A percentile compares a stretch with the other conserved stretches of the same genome.
These are phyloP conservation scores for Dufourea novaeangliae DNA, from an alignment of 1,140 invertebrate species.

Conservation along the genomic window DNA sequence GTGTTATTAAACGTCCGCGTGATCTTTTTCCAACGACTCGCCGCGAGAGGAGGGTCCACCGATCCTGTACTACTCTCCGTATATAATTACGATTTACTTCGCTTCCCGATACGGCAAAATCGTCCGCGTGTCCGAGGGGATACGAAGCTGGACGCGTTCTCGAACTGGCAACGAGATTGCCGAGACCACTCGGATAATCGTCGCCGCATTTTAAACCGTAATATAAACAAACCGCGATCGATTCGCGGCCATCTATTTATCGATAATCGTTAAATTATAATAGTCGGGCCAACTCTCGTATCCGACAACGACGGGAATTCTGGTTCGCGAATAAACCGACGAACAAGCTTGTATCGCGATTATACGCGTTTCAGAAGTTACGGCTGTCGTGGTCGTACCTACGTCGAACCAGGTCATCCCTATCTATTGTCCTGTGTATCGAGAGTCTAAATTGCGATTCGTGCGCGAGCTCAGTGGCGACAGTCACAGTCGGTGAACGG, in stretches of 20 bases:
- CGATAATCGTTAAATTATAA: conserved; percentile 24
- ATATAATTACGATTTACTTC: conserved; percentile 72
- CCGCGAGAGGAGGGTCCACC: conserved; percentile 60
- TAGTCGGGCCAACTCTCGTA: not conserved
- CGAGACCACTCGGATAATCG: conserved; percentile 1
- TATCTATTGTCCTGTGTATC: conserved; percentile 59
- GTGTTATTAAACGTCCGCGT: conserved; percentile 67
- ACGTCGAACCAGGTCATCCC: not conserved
- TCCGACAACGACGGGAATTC: not conserved
- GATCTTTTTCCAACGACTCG: conserved; percentile 62
- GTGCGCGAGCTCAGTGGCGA: conserved; percentile 26
- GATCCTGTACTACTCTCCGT: conserved; percentile 60
- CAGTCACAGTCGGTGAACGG: conserved; percentile 40
- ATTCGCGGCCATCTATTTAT: not conserved
- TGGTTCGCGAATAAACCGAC: not conserved
- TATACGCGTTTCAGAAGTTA: not conserved
- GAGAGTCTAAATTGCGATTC: conserved; percentile 72
- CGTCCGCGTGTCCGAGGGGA: conserved; percentile 24
- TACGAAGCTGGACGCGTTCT: not conserved
- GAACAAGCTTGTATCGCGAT: not conserved
- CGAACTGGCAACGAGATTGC: conserved; percentile 12
- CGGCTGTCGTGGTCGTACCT: too few relatives aligned
- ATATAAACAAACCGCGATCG: conserved; percentile 18
- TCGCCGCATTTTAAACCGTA: conserved; percentile 7
- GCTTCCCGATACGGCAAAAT: conserved; percentile 62